Evolutionary conservation across 2,888 invertebrate species (phyloP).

Genomic region (Cylindroiulus punctatus): DNA sequence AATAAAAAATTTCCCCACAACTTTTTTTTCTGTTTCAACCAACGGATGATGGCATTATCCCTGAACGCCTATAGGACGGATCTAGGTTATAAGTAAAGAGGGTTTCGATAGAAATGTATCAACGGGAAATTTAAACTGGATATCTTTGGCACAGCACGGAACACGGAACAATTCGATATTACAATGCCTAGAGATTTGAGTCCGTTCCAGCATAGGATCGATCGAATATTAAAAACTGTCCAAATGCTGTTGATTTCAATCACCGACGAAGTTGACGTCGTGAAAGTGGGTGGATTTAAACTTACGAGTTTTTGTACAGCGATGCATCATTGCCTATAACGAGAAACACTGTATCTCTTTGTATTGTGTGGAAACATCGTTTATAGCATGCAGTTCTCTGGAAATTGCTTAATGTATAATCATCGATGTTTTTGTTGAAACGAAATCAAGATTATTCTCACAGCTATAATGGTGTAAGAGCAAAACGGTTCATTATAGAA

Average conservation of each 20-base stretch:
- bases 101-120: conserved; percentile 3
- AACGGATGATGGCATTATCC: conserved; percentile 26
- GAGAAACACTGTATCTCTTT: no score
- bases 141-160: not conserved
- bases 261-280: not conserved
- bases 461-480: not conserved
- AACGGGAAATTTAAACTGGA: conserved; percentile 2
- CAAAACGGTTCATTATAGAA: not conserved
- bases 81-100: not conserved
- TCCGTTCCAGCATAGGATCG: not conserved
- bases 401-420: not conserved
- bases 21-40: not conserved
- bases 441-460: not conserved
- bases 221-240: not conserved
- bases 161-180: not conserved
- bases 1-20: conserved; percentile 9
- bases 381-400: no score
- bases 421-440: not conserved
- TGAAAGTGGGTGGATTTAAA: not conserved
- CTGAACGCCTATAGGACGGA: not conserved
- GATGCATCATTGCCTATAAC: no score
- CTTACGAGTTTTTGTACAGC: not conserved
- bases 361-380: no score
- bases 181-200: not conserved
- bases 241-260: not conserved